Conservation (phyloP, 2,888 invertebrate species). For the Trachelus iudaicus region DNA sequence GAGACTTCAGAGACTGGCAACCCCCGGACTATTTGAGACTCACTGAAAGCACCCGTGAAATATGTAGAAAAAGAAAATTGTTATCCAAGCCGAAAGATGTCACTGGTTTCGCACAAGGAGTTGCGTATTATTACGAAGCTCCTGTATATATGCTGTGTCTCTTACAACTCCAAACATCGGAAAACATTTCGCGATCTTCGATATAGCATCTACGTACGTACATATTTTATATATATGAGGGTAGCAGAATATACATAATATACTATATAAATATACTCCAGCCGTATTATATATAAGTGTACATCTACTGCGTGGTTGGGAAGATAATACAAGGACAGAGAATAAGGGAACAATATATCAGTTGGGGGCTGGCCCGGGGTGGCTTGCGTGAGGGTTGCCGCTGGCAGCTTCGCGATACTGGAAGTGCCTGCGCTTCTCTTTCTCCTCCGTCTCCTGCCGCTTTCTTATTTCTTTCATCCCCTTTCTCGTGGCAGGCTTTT, state of each 20-base stretch:
- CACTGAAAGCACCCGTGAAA: neutral
- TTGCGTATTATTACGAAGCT: slow-evolving; percentile 47
- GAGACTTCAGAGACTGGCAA: neutral
- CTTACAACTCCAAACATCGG: slow-evolving; percentile 42
- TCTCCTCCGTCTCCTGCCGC: slow-evolving; percentile 4
- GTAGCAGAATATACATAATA: neutral
- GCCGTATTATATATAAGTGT: neutral
- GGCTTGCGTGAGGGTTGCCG: neutral
- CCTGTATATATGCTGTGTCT: slow-evolving; percentile 36
- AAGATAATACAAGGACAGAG: slow-evolving; percentile 33
- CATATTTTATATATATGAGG: neutral
- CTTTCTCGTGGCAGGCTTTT: slow-evolving; percentile 7
- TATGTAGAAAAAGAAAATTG: slow-evolving; percentile 47
- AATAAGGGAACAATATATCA: slow-evolving; percentile 54
- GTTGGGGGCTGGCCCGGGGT: slow-evolving; percentile 37
- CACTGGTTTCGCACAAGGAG: slow-evolving; percentile 31
- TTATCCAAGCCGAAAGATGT: slow-evolving; percentile 25
- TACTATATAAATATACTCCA: neutral
- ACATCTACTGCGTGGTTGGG: slow-evolving; percentile 12
- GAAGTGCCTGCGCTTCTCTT: slow-evolving; percentile 19
- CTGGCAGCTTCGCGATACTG: slow-evolving; percentile 11
- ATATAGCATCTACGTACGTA: neutral
- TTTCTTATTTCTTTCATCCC: neutral
- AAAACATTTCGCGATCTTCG: neutral
- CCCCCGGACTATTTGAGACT: neutral